Evolutionary conservation across 2,888 invertebrate species (phyloP).

Genomic region (Fragum sueziense): DNA sequence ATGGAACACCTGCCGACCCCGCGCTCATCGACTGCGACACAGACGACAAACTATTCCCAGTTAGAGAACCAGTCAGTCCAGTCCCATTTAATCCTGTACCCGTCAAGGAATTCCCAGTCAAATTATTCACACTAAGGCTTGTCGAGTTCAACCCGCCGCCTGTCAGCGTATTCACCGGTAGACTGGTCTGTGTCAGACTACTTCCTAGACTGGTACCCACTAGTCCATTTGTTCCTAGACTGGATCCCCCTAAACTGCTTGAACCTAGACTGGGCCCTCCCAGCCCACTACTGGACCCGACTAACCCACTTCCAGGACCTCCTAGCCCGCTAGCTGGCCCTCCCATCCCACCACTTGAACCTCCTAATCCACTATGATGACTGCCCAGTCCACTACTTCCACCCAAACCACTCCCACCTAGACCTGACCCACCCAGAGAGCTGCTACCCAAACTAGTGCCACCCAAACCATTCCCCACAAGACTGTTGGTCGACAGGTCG

Average conservation of each 20-base stretch:
- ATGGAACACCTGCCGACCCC: constrained; percentile 36
- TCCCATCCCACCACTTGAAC: constrained; percentile 25
- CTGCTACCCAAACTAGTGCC: constrained; percentile 28
- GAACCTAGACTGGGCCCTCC: constrained; percentile 40
- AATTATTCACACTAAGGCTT: constrained; percentile 47
- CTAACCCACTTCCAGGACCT: constrained; percentile 3
- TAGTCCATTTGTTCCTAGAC: constrained; percentile 40
- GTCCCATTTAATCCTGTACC: constrained; percentile 50
- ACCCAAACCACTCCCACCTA: constrained; percentile 35
- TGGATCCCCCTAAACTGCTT: constrained; percentile 23
- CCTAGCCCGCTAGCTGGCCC: constrained; percentile 24
- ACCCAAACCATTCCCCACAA: constrained; percentile 45
- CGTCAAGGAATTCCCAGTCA: constrained; percentile 45
- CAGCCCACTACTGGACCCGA: constrained; percentile 37
- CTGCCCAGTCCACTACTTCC: constrained; percentile 44
- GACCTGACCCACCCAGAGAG: constrained; percentile 26
- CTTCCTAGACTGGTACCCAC: constrained; percentile 46
- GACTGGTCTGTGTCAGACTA: constrained; percentile 50
- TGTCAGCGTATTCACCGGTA: constrained; percentile 48
- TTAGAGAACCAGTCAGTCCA: constrained; percentile 49
- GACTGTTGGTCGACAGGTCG: constrained; percentile 46
- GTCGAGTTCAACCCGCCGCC: constrained; percentile 43
- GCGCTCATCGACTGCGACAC: constrained; percentile 54
- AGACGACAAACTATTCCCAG: constrained; percentile 47
- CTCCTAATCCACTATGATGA: constrained; percentile 39